Evolutionary conservation across 2,797 vertebrate genomes (phyloP), one percentile per base, ranked within the genome.

Genomic region (Acridotheres tristis): DNA sequence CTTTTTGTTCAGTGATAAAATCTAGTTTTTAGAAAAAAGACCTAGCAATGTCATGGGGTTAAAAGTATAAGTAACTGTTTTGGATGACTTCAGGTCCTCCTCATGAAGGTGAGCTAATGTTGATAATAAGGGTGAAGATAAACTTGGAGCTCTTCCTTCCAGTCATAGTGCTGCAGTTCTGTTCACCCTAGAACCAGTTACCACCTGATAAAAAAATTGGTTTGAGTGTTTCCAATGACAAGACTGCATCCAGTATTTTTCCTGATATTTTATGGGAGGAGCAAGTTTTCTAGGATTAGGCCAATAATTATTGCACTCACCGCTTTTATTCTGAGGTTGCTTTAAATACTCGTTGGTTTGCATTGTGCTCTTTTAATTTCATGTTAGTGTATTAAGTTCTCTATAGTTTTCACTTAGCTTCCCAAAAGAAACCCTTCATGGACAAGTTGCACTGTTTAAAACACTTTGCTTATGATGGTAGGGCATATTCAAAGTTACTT

Each of bases 341-440:
- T 71, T 91, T 69, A 61, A 79, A 48, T 67, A 12, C 18, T 9
- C 25, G 10, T 42, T 61, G 19, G 6, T 76, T 88, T 88, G 45
- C 2, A 3, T 86, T 87, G 81, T 91, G 10, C 22, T 90, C 40
- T 77, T 76, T 58, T 72, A 63, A 76, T 73, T 90, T 94, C 22
- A 57, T 42, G 9, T 43, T 36, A 8, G 3, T 71, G 36, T 61
- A 13, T 45, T 80, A 80, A 81, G 43, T 73, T 73, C 20, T 36
- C 6, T 84, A 11, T 72, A 30, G 25, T 85, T 96, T 92, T 73
- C 66, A 55, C 16, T 77, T 67, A 54, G 13, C 38, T 88, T 79
- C 51, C 53, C 38, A 73, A 74, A 95, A 90, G 91, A 95, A 95
- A 92, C 83, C 59, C 71, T 94, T 95, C 88, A 86, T 95, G 88